phyloP scores from a whole-genome alignment of 2,113 vertebrate species.

The Cololabis saira region DNA sequence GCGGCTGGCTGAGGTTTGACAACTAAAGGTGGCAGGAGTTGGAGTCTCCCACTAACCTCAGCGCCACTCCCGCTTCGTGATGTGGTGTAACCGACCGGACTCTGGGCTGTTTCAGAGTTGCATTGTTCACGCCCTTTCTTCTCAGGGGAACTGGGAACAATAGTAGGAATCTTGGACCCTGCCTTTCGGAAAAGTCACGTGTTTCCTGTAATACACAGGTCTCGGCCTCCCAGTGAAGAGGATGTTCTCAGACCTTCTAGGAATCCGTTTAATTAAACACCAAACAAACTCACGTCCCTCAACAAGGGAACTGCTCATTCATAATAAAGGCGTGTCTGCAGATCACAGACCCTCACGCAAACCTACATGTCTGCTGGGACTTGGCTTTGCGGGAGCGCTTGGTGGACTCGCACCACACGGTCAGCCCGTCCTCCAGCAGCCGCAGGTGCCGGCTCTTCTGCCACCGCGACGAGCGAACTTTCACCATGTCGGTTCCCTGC shows the following conservation, averaged over 20 bases:
- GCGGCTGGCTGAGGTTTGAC: background rate
- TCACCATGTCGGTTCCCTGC: slow-evolving; percentile 87
- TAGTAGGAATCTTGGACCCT: background rate
- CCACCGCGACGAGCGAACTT: slow-evolving; percentile 87
- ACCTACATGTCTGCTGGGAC: slow-evolving; percentile 90
- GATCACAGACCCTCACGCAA: background rate
- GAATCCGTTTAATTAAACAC: too few species aligned
- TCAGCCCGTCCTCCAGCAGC: slow-evolving; percentile 91
- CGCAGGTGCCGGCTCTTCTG: slow-evolving; percentile 85
- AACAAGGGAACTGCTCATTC: too few species aligned
- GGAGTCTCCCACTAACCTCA: background rate
- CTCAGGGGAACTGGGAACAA: background rate
- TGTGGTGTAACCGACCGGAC: background rate
- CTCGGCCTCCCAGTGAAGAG: too few species aligned
- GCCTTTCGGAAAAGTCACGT: background rate
- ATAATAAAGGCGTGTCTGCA: too few species aligned
- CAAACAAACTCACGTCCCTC: too few species aligned
- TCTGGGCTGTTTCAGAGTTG: background rate
- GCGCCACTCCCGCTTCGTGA: background rate
- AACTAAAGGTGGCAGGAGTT: background rate
- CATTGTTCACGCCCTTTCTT: background rate
- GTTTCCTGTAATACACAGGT: too few species aligned
- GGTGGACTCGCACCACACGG: slow-evolving; percentile 90
- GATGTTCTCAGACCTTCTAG: too few species aligned
- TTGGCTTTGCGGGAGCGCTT: slow-evolving; percentile 80